Conservation (phyloP, 2,797 vertebrate species). For the Tauraco hartlaubi region DNA sequence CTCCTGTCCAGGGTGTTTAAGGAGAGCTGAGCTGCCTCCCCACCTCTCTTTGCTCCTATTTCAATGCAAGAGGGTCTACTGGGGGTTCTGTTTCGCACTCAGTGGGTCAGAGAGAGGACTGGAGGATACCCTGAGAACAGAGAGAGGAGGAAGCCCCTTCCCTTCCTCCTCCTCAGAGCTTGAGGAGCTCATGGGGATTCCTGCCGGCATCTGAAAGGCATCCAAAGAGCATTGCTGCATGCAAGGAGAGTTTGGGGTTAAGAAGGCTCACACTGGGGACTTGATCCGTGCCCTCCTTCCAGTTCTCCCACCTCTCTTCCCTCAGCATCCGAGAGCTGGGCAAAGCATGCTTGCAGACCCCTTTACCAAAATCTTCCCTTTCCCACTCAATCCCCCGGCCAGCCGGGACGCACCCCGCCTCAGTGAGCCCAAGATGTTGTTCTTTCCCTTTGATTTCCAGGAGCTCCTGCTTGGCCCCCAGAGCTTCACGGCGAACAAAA, state of each 20-base stretch:
- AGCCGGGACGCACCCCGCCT: not conserved
- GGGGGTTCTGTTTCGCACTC: not conserved
- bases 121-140: not conserved
- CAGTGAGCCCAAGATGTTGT: not conserved
- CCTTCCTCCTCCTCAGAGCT: not conserved
- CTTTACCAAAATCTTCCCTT: no score
- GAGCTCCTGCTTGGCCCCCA: conserved; percentile 1
- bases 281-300: not conserved
- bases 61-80: not conserved
- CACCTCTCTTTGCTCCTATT: not conserved
- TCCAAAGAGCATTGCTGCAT: accelerated
- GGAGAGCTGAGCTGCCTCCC: not conserved
- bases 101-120: not conserved
- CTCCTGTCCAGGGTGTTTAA: not conserved
- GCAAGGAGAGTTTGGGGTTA: not conserved
- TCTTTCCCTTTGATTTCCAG: conserved; percentile 56
- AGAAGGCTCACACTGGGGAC: not conserved
- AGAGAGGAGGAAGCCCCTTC: not conserved
- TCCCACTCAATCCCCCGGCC: accelerated
- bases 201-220: accelerated
- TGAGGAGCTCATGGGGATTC: not conserved
- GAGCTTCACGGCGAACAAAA: conserved; percentile 43
- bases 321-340: not conserved
- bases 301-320: not conserved
- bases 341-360: no score